Base-by-base conservation (phyloP, 2,113 vertebrate genomes). In the Calcarius ornatus region DNA sequence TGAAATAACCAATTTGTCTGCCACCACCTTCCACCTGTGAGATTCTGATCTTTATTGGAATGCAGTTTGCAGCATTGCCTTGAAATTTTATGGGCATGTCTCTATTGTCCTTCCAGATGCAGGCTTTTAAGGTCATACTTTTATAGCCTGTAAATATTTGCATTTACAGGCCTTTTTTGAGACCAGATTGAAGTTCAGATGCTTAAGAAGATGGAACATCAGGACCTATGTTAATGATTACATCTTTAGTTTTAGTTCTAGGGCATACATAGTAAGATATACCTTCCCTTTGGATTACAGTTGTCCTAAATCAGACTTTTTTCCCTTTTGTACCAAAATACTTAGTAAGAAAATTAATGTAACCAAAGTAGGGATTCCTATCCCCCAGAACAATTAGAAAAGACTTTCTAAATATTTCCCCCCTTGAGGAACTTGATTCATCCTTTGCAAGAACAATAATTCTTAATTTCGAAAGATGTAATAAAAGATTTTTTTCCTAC, bases 1-100 rank as follows among this genome's bases (percentile, higher is more conserved):
- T 80, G 45, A 45, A 80, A 8, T 81, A 86, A 19, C 5, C 1
- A 8, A 4, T 66, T 53, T n/a, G 15, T 45, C 37, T 45, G 3
- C 11, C 14, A 22, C 40, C 22, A n/a, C 14, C 20, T 53, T 69
- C 6, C 4, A 10, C 9, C 11, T 8, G 3, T 4, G 1, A 60
- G 17, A 15, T 77, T 69, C 24, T 82, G 43, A 6, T 35, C 18
- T 81, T 80, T 53, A 45, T 50, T 91, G 47, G 51, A 79, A 71
- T 79, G 30, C 25, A 35, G 9, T 73, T 93, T 66, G 78, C 43
- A 79, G 35, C 47, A 25, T 28, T 89, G 54, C 38, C 35, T 50
- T 76, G 57, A 59, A 59, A 42, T 86, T 76, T 86, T 76, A 59
- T 59, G 31, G 61, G 18, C 43, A 43, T 50, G 43, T 76, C 53